A percentile compares a stretch with the other conserved stretches of the same genome.
These are phyloP conservation scores for Sebastes hubbsi DNA, from an alignment of 2,797 vertebrate genomes.

Conservation along the genomic window DNA sequence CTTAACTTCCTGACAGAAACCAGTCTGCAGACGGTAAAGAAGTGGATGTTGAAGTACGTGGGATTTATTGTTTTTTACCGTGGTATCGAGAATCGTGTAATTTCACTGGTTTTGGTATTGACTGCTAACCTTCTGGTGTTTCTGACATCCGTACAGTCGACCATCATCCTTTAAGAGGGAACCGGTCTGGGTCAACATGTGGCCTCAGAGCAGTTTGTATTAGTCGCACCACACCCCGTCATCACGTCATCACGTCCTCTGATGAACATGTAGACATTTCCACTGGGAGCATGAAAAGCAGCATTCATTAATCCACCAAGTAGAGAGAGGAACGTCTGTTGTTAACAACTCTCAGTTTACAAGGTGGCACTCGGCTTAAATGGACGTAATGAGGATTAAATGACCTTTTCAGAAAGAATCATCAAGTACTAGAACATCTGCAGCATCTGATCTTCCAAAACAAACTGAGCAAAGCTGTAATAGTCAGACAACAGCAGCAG, in stretches of 20 bases:
- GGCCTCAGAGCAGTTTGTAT: neutral
- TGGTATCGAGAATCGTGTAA: neutral
- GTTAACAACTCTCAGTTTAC: neutral
- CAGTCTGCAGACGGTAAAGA: too few relatives aligned
- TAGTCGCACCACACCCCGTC: constrained; percentile 1
- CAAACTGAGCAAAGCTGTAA: neutral
- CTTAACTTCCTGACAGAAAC: too few relatives aligned
- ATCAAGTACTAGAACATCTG: neutral
- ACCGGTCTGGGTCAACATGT: neutral
- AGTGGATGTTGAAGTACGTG: too few relatives aligned
- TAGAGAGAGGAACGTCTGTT: neutral
- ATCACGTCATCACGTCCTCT: neutral
- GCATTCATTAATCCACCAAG: neutral
- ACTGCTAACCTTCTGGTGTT: neutral
- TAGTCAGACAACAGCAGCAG: neutral
- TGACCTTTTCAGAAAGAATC: neutral
- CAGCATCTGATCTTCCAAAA: neutral
- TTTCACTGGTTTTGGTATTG: neutral
- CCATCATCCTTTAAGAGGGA: neutral
- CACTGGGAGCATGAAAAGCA: constrained; percentile 2
- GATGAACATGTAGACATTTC: constrained; percentile 10
- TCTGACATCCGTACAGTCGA: neutral
- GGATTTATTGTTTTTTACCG: too few relatives aligned
- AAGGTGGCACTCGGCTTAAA: neutral
- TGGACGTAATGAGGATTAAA: neutral